Base-by-base conservation (phyloP, 2,888 invertebrate species). In the Spisula solida region DNA sequence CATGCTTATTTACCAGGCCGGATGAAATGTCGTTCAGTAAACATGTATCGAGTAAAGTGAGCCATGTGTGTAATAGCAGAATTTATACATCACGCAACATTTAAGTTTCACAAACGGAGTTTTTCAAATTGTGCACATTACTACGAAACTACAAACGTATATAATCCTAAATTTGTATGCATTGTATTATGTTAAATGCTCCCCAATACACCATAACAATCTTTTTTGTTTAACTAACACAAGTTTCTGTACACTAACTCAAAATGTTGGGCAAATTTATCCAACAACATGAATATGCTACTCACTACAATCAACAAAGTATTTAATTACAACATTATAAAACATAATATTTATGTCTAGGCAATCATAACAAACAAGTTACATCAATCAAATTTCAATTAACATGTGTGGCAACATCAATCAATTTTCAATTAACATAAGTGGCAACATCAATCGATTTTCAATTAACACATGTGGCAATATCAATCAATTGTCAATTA, bases 311-410 rank as follows among this genome's bases (percentile, higher is more conserved):
- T 34, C 75, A 34, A 75, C 75, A 31, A 14, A 75, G 0, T 34
- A 34, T 75, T 75, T 75, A 75, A 31, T 75, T 75, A 75, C 75
- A 75, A 75, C 75, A 75, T 75, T 14, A 75, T 34, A 34, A 31
- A 31, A 31, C 5, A 34, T 75, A 34, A 75, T 8, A 75, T 25
- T 41, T 18, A 25, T 29, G 29, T 75, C 75, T 75, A 75, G 75
- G 75, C 75, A 75, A 34, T 75, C 75, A 75, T 75, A 75, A 75
- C 34, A 34, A 75, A 75, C 34, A 75, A 12, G 31, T 75, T 16
- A 48, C 80, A 80, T 51, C 41, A 41, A 41, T 41, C 8, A 41
- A 41, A 5, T 41, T 41, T 41, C 41, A 41, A 41, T 41, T 41
- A 41, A 41, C 41, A 41, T 8, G 8, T 41, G 41, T 41, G 41